Base-by-base conservation (phyloP, 2,888 invertebrate species). In the Eurois occulta region DNA sequence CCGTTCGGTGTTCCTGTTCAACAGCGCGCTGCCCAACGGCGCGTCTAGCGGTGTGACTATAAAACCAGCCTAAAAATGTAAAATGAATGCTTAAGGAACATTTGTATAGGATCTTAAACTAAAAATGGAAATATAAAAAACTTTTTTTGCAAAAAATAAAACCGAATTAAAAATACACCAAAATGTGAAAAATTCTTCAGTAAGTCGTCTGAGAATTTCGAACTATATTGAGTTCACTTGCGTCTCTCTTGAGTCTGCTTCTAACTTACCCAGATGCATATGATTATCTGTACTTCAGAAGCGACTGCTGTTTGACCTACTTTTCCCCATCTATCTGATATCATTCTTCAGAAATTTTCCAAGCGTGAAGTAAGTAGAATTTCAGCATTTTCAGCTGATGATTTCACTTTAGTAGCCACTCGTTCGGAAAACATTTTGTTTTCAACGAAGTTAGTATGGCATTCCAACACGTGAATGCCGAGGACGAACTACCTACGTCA, bases 291-390 rank as follows among this genome's bases (percentile, higher is more conserved):
- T n/a, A 28, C 11, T 38, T 70, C 21, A 70, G 13, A 28, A 38
- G 55, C 60, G 32, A 21, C 32, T 60, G 32, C 21, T 41, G 28
- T 70, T 41, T 55, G 70, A 55, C 70, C 70, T 66, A 43, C 21
- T 67, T 62, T 21, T 43, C 3, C 38, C 55, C 13, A 55, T 62
- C 24, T 62, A 35, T 35, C 35, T 21, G n/a, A 55, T n/a, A n/a
- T 55, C 11, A 55, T 55, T n/a, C 52, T 55, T 55, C n/a, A 55
- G 52, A 24, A n/a, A 55, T 55, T 11, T 52, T 52, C 4, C 24
- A 24, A 10, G 11, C 55, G 11, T 55, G 5, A n/a, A 4, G n/a
- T 4, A 24, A 24, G 48, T 16, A 52, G n/a, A 38, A 28, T 58
- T 28, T 58, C 16, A 58, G 28, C 58, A 13, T 55, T 18, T 66